Percentiles rank a stretch among this genome's conserved stretches.
These are phyloP conservation scores for Drosophila suzukii DNA, from an alignment of 1,140 invertebrate species.

Conservation along the genomic window DNA sequence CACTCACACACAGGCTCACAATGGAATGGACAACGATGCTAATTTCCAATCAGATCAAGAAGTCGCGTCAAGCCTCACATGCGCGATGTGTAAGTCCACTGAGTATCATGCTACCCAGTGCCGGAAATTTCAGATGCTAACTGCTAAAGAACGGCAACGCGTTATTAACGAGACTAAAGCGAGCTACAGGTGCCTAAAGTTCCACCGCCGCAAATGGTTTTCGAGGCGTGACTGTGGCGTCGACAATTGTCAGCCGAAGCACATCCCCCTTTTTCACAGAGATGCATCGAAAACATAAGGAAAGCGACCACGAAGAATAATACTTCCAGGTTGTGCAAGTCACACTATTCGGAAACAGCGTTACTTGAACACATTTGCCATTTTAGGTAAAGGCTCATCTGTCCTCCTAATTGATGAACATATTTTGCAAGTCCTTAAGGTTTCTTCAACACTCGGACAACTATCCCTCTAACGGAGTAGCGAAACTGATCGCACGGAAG, in stretches of 20 bases:
- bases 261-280: neutral
- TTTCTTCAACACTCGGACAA: neutral
- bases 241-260: neutral
- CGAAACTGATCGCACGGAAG: neutral
- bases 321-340: neutral
- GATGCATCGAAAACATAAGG: neutral
- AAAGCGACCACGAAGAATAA: neutral
- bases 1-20: too few relatives aligned
- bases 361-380: neutral
- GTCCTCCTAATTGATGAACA: too few relatives aligned
- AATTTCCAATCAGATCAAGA: too few relatives aligned
- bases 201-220: neutral
- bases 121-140: too few relatives aligned
- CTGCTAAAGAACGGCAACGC: too few relatives aligned
- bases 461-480: neutral
- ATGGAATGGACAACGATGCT: too few relatives aligned
- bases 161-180: neutral
- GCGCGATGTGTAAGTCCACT: too few relatives aligned
- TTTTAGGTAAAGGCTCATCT: neutral
- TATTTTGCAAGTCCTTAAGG: neutral
- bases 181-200: neutral
- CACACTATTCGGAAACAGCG: too few relatives aligned
- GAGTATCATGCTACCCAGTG: too few relatives aligned
- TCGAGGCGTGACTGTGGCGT: neutral
- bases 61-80: too few relatives aligned